These are phyloP conservation scores for Lapara coniferarum DNA, from an alignment of 2,888 invertebrate genomes.

Conservation along the genomic window DNA sequence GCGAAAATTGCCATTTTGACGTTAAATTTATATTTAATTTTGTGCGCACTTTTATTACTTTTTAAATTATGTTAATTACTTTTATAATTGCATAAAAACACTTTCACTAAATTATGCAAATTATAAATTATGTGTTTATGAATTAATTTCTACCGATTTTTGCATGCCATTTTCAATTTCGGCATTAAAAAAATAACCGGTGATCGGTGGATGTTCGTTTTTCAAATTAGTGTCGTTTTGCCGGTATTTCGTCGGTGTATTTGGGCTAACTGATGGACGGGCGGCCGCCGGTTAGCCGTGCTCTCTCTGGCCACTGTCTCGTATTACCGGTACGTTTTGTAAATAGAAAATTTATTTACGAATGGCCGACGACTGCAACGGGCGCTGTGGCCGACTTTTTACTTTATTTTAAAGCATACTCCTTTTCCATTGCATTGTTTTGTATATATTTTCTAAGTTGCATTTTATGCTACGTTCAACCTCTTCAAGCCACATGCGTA, in stretches of 20 bases:
- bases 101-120: too few relatives aligned
- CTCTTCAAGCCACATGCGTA: not conserved
- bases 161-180: constrained; percentile 26
- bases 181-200: constrained; percentile 10
- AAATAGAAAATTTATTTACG: constrained; percentile 65
- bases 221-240: constrained; percentile 24
- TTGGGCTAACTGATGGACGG: constrained; percentile 43
- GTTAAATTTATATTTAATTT: not conserved
- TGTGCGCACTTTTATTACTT: not conserved
- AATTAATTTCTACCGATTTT: not conserved
- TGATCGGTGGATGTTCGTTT: constrained; percentile 24
- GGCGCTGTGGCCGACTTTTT: constrained; percentile 20
- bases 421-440: not conserved
- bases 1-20: constrained; percentile 8
- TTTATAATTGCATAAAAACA: not conserved
- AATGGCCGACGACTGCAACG: constrained; percentile 21
- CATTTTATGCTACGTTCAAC: not conserved
- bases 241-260: constrained; percentile 29
- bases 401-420: constrained; percentile 17
- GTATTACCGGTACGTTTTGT: constrained; percentile 53
- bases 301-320: constrained; percentile 55
- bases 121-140: not conserved
- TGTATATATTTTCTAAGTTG: not conserved
- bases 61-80: not conserved
- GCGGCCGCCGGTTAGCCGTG: constrained; percentile 52